These are phyloP conservation scores for Toxotes lorentzi DNA, from an alignment of 2,797 vertebrate species.

Conservation along the genomic window DNA sequence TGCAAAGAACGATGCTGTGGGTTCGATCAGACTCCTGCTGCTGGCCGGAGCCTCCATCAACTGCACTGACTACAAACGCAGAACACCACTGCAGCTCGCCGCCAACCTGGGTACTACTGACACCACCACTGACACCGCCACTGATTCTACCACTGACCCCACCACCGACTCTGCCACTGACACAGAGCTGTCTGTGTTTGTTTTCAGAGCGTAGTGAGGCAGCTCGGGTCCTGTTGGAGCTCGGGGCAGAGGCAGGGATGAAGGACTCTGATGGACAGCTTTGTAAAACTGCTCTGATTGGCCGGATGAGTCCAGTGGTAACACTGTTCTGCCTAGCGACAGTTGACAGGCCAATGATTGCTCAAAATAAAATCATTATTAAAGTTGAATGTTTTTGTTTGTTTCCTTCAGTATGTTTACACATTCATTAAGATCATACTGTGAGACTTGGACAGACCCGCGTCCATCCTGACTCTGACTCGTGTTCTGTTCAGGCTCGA, in stretches of 20 bases:
- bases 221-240: conserved; percentile 71
- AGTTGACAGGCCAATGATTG: conserved; percentile 1
- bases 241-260: conserved; percentile 76
- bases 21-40: conserved; percentile 67
- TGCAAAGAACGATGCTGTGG: conserved; percentile 77
- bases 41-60: conserved; percentile 68
- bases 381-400: background rate
- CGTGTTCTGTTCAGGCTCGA: conserved; percentile 66
- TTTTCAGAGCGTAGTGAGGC: conserved; percentile 76
- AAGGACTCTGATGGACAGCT: conserved; percentile 80
- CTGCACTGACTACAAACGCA: conserved; percentile 75
- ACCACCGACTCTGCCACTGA: background rate
- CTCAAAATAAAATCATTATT: background rate
- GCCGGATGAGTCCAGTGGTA: conserved; percentile 79
- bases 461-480: too few species aligned
- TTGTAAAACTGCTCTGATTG: conserved; percentile 81
- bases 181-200: background rate
- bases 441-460: too few species aligned
- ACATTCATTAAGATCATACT: too few species aligned
- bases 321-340: background rate
- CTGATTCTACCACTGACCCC: background rate
- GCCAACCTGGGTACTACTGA: conserved; percentile 71
- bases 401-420: too few species aligned
- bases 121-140: background rate
- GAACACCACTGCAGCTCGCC: conserved; percentile 81